These are phyloP conservation scores for Psylliodes chrysocephalus DNA, from an alignment of 2,888 invertebrate species.

Conservation along the genomic window DNA sequence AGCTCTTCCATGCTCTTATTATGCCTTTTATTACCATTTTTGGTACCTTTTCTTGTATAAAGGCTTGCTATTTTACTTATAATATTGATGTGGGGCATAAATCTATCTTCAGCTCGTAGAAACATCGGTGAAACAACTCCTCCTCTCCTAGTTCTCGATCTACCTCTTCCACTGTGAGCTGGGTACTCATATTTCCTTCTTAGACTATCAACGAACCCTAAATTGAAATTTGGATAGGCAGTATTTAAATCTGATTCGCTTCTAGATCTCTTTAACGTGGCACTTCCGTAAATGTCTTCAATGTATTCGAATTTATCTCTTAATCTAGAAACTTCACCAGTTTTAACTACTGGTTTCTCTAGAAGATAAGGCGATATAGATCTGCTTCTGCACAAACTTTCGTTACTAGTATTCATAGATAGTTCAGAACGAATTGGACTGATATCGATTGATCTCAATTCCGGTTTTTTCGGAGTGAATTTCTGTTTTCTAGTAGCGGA, in stretches of 20 bases:
- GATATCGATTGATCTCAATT: constrained; percentile 59
- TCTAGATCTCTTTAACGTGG: constrained; percentile 67
- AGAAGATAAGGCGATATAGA: constrained; percentile 80
- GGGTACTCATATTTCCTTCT: constrained; percentile 71
- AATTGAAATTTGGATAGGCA: constrained; percentile 65
- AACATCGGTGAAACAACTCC: constrained; percentile 73
- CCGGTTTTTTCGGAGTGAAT: constrained; percentile 64
- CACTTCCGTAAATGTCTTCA: constrained; percentile 58
- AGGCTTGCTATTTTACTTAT: constrained; percentile 83
- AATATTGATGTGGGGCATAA: constrained; percentile 91
- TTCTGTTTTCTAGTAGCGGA: constrained; percentile 64
- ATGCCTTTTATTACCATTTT: constrained; percentile 42
- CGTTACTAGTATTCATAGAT: constrained; percentile 70
- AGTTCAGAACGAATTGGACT: constrained; percentile 61
- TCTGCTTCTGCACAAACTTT: constrained; percentile 76
- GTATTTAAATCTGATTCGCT: constrained; percentile 83
- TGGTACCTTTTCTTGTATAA: constrained; percentile 58
- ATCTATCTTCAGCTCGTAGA: constrained; percentile 75
- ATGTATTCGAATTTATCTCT: constrained; percentile 81
- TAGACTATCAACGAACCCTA: constrained; percentile 71
- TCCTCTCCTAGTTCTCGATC: constrained; percentile 65
- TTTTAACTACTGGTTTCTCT: constrained; percentile 76
- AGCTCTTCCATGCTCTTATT: constrained; percentile 57
- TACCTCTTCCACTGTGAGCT: constrained; percentile 63
- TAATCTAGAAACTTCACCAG: constrained; percentile 82